phyloP scores from a whole-genome alignment of 2,797 vertebrate genomes.

The Acestrorhynchus altus region DNA sequence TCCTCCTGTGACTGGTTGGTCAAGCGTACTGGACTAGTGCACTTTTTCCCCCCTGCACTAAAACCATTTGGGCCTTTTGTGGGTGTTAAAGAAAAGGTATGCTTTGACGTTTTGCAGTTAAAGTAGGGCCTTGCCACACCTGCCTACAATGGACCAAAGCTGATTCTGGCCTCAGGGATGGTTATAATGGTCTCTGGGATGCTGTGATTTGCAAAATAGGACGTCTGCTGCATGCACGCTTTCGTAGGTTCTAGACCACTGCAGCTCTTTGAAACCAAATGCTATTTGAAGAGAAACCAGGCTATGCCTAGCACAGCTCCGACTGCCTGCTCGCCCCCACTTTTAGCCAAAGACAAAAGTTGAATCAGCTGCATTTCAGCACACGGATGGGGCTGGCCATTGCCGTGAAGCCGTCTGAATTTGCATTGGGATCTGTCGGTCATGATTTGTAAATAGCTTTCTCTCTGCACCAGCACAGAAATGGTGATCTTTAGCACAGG shows the following conservation, averaged over 20 bases:
- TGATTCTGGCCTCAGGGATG: neutral
- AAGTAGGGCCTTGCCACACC: neutral
- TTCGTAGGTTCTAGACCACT: neutral
- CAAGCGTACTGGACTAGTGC: neutral
- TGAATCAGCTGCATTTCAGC: slow-evolving; percentile 7
- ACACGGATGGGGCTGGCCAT: neutral
- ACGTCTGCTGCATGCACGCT: neutral
- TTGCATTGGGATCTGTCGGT: slow-evolving; percentile 35
- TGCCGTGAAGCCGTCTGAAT: slow-evolving; percentile 25
- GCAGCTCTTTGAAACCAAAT: neutral
- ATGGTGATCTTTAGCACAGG: slow-evolving; percentile 70
- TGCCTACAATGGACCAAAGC: slow-evolving; percentile 5
- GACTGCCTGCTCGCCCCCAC: neutral
- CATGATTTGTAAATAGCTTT: slow-evolving; percentile 43
- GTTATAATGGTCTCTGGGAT: slow-evolving; percentile 8
- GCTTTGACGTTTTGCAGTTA: slow-evolving; percentile 1
- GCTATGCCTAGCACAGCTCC: neutral
- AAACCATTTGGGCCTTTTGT: neutral
- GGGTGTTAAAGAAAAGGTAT: slow-evolving; percentile 10
- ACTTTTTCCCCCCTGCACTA: neutral
- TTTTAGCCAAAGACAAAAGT: slow-evolving; percentile 6
- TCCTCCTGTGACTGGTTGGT: neutral
- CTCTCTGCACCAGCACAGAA: slow-evolving; percentile 54
- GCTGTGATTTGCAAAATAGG: slow-evolving; percentile 22
- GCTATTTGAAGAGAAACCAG: slow-evolving; percentile 3